phyloP scores from a whole-genome alignment of 2,888 invertebrate species.

The Camponotus fellah region DNA sequence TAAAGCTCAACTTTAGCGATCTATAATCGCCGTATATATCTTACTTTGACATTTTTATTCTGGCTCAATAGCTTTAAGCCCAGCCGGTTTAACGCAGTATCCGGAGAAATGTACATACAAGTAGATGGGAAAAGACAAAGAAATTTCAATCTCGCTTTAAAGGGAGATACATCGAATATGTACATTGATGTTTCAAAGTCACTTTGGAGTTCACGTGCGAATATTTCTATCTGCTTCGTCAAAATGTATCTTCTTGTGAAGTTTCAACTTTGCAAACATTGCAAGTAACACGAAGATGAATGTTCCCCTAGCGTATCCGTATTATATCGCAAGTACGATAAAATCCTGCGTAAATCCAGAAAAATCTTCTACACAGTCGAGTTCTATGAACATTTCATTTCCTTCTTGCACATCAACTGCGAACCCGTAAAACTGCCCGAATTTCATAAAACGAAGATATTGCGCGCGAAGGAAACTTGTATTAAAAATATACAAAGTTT shows the following conservation, averaged over 20 bases:
- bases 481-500: neutral
- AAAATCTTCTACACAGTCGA: neutral
- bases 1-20: neutral
- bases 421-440: neutral
- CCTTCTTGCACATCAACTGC: neutral
- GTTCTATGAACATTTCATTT: conserved; percentile 26
- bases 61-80: conserved; percentile 4
- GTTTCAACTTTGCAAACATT: neutral
- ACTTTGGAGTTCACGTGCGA: neutral
- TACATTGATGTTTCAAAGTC: neutral
- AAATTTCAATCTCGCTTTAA: conserved; percentile 31
- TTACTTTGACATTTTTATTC: conserved; percentile 38
- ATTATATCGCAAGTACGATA: neutral
- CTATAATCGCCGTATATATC: conserved; percentile 13
- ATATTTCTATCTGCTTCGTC: neutral
- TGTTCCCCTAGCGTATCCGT: neutral
- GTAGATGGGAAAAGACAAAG: neutral
- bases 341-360: conserved; percentile 32
- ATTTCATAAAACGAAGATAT: conserved; percentile 23
- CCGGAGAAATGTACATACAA: neutral
- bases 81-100: neutral
- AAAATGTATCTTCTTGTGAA: conserved; percentile 30
- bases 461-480: neutral
- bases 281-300: conserved; percentile 13
- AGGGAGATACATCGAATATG: neutral